Conservation (phyloP, 92 coral and sea anemone genomes). For the Nematostella vectensis region DNA sequence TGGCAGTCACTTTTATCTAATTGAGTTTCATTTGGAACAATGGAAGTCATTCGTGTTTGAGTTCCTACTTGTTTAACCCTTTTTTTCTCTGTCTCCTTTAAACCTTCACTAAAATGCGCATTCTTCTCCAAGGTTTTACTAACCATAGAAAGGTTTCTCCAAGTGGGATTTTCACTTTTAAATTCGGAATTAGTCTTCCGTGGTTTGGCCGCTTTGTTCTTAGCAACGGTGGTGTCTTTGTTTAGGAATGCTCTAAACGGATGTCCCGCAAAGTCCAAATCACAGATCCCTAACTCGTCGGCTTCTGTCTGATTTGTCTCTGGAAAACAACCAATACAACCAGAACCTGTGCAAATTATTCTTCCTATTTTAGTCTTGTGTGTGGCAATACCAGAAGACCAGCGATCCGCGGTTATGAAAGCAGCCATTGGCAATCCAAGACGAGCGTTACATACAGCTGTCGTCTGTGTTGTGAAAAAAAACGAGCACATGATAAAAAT, state of each 20-base stretch:
- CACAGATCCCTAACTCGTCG: constrained; percentile 65
- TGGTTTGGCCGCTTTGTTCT: constrained; percentile 12
- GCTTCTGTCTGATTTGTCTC: constrained; percentile 53
- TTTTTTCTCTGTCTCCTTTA: neutral
- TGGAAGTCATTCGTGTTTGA: neutral
- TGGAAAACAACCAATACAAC: constrained; percentile 93
- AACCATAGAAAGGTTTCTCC: neutral
- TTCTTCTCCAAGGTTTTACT: neutral
- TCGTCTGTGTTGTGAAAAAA: no score
- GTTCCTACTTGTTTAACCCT: neutral
- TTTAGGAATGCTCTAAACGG: constrained; percentile 51
- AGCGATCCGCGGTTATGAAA: constrained; percentile 82
- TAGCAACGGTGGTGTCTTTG: constrained; percentile 38
- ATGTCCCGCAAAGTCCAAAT: constrained; percentile 28
- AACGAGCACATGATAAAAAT: no score
- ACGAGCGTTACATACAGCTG: no score
- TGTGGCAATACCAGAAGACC: constrained; percentile 80
- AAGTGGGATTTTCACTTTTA: neutral
- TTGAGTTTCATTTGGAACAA: neutral
- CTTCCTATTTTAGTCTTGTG: constrained; percentile 87
- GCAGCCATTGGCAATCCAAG: constrained; percentile 97
- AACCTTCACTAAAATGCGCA: neutral
- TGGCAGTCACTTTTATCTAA: neutral
- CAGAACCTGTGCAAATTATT: constrained; percentile 83
- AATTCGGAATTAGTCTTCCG: constrained; percentile 5